Evolutionary conservation across 2,797 vertebrate genomes (phyloP).

Genomic region (Oceanodroma leucorhoa): DNA sequence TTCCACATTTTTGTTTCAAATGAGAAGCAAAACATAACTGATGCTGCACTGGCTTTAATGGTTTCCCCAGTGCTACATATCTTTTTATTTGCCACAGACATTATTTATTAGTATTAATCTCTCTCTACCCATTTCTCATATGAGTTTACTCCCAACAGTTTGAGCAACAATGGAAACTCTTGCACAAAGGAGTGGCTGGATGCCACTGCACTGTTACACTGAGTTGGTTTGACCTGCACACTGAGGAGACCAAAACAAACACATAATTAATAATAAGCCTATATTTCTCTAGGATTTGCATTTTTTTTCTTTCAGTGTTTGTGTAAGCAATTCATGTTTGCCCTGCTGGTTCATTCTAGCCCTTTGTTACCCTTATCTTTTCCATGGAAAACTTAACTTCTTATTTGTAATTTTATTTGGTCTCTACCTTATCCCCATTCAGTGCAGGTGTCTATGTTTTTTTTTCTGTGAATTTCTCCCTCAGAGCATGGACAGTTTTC

Average conservation of each 20-base stretch:
- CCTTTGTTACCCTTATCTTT: not conserved
- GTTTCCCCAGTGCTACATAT: not conserved
- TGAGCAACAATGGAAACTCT: not conserved
- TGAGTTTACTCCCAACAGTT: not conserved
- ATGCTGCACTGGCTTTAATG: not conserved
- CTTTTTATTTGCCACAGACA: not conserved
- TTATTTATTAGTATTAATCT: not conserved
- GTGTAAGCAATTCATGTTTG: not conserved
- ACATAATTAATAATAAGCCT: not conserved
- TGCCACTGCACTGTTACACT: not conserved
- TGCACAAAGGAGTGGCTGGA: not conserved
- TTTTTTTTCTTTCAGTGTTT: not conserved
- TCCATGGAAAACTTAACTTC: not conserved
- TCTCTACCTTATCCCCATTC: not conserved
- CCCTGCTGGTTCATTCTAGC: not conserved
- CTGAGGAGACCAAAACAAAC: not conserved
- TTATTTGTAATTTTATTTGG: not conserved
- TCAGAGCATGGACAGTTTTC: not conserved
- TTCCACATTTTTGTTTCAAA: not conserved
- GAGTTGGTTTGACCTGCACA: not conserved
- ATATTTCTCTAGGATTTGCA: not conserved
- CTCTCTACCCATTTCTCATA: not conserved
- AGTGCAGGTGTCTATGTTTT: not conserved
- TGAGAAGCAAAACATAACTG: not conserved
- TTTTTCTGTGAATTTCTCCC: not conserved